Conservation (phyloP, 2,797 vertebrate genomes). For the Oophaga sylvatica region DNA sequence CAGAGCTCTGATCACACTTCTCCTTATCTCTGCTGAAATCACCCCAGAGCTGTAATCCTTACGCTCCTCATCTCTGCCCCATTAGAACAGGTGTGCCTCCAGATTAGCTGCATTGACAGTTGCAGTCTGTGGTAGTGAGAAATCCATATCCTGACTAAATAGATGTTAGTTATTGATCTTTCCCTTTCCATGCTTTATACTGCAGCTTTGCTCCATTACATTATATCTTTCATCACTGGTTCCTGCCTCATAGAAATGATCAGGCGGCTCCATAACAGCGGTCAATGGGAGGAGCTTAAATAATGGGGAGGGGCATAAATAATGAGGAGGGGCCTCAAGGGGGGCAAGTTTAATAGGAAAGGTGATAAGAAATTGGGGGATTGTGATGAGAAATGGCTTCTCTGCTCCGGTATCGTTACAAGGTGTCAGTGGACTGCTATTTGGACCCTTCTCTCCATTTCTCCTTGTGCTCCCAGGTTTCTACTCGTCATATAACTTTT, state of each 20-base stretch:
- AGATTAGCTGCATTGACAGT: too few species aligned
- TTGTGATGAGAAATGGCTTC: too few species aligned
- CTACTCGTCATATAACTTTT: background rate
- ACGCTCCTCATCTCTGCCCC: too few species aligned
- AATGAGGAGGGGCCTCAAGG: background rate
- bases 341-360: background rate
- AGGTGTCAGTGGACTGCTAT: background rate
- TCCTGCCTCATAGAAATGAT: background rate
- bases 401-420: background rate
- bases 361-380: too few species aligned
- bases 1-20: background rate
- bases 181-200: background rate
- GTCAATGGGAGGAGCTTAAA: background rate
- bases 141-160: too few species aligned
- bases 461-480: background rate
- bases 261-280: background rate
- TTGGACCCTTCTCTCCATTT: background rate
- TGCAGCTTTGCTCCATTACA: background rate
- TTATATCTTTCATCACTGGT: background rate
- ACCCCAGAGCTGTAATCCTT: too few species aligned
- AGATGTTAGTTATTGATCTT: background rate
- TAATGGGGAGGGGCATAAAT: background rate
- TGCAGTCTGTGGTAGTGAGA: too few species aligned
- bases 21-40: background rate
- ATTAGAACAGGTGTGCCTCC: too few species aligned